Percentiles rank a stretch among this genome's conserved stretches.
These are phyloP conservation scores for Danio tinwini DNA, from an alignment of 2,797 vertebrate genomes.

Conservation along the genomic window DNA sequence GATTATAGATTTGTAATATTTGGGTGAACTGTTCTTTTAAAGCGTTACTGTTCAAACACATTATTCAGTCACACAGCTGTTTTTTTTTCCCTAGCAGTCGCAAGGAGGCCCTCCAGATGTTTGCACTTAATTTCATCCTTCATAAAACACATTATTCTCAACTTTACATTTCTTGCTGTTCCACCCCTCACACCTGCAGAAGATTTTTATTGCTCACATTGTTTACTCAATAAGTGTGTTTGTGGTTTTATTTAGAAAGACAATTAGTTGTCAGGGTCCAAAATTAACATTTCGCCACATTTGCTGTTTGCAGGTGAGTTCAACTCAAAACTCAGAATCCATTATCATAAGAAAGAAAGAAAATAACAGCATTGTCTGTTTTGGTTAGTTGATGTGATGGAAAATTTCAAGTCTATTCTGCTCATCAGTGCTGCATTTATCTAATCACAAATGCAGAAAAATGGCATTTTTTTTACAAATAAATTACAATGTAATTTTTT, in stretches of 20 bases:
- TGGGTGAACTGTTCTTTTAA: neutral
- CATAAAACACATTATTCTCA: neutral
- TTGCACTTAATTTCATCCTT: neutral
- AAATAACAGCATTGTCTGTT: no score
- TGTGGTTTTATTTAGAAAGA: neutral
- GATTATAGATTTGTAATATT: neutral
- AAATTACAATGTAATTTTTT: neutral
- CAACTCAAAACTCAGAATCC: no score
- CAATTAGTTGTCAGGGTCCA: neutral
- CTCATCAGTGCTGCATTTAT: neutral
- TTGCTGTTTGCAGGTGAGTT: neutral
- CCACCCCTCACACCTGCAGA: neutral
- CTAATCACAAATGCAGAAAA: neutral
- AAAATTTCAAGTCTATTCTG: neutral
- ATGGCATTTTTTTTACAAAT: neutral
- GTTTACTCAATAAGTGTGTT: neutral
- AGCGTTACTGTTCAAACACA: neutral
- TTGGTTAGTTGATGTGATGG: no score
- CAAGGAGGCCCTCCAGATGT: conserved; percentile 31
- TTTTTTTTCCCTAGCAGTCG: conserved; percentile 15
- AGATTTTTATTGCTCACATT: neutral
- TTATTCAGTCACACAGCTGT: neutral
- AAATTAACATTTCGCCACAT: neutral
- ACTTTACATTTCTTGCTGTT: neutral
- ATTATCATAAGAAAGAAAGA: no score